Evolutionary conservation across 2,888 invertebrate species (phyloP).

Genomic region (Polydesmus complanatus): DNA sequence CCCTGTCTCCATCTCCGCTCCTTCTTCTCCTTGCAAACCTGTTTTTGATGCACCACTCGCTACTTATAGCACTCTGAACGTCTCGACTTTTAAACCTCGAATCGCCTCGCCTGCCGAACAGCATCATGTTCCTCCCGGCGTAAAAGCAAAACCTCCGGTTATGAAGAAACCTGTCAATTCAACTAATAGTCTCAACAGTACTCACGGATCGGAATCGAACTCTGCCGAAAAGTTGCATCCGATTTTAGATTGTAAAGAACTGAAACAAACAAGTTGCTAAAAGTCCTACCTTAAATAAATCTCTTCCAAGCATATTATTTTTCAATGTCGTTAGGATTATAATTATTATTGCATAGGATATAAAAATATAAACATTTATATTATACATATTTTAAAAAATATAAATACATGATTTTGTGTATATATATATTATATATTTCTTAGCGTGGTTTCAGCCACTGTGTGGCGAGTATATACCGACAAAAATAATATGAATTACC

Average conservation of each 20-base stretch:
- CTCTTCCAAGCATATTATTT: not conserved
- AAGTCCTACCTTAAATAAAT: not conserved
- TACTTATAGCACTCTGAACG: slow-evolving; percentile 50
- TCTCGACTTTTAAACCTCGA: slow-evolving; percentile 29
- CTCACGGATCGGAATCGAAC: not conserved
- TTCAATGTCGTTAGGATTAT: not conserved
- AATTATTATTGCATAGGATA: not conserved
- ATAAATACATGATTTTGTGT: too few relatives aligned
- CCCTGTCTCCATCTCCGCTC: slow-evolving; percentile 13
- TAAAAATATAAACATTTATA: not conserved
- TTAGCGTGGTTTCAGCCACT: not conserved
- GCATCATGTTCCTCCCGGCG: slow-evolving; percentile 9
- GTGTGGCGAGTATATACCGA: not conserved
- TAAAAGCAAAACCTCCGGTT: slow-evolving; percentile 61
- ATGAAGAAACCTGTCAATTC: slow-evolving; percentile 51
- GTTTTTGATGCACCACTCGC: slow-evolving; percentile 27
- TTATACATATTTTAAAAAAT: too few relatives aligned
- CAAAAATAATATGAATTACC: not conserved
- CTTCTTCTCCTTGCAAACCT: slow-evolving; percentile 33
- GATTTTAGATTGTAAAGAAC: slow-evolving; percentile 6
- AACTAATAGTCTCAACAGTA: slow-evolving; percentile 16
- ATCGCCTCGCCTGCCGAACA: slow-evolving; percentile 17
- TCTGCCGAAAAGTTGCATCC: slow-evolving; percentile 3
- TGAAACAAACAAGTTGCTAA: slow-evolving; percentile 18
- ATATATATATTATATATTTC: not conserved